Base-by-base conservation (phyloP, 2,113 vertebrate genomes). In the Cryptoleucopteryx plumbea region DNA sequence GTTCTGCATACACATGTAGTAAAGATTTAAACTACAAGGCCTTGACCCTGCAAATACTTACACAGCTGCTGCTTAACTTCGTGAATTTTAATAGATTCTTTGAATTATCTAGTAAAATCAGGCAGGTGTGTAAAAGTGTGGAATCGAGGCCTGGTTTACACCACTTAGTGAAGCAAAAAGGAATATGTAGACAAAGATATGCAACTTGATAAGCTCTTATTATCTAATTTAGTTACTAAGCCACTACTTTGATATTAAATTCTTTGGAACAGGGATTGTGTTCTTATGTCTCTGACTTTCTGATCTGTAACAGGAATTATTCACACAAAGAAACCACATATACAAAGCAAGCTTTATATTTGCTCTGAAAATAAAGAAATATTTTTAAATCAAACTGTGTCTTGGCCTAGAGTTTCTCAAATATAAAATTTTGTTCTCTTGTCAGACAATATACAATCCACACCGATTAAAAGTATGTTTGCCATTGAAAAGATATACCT, bases 31-130 rank as follows among this genome's bases (percentile, higher is more conserved):
- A 96, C 89, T 95, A 91, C 61, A 79, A 95, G 95, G 96, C 56
- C 84, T 66, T 94, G 96, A 96, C 96, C 93, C 84, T 95, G 89
- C 84, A 94, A 96, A 96, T 93, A 91, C 89, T 96, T 93, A 92
- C 93, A 94, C 93, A 91, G 91, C 81, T 96, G 93, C 89, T 93
- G 91, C 43, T 86, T 89, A 91, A 84, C 77, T 91, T 67, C 5
- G n/a, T 91, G 95, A 96, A 96, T 97, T 93, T 95, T 91, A 96
- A 96, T 93, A 72, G 73, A 43, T 84, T 47, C 47, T 94, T 84
- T 94, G 70, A 95, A 82, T 94, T 79, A 91, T 23, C 38, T 82
- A 20, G 50, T 63, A 87, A 87, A 91, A 88, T 67, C 42, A 82
- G 34, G 13, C 47, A 67, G n/a, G 14, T 74, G 21, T 47, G 32